Evolutionary conservation across 2,797 vertebrate genomes (phyloP).

Genomic region (Tangara arthus): DNA sequence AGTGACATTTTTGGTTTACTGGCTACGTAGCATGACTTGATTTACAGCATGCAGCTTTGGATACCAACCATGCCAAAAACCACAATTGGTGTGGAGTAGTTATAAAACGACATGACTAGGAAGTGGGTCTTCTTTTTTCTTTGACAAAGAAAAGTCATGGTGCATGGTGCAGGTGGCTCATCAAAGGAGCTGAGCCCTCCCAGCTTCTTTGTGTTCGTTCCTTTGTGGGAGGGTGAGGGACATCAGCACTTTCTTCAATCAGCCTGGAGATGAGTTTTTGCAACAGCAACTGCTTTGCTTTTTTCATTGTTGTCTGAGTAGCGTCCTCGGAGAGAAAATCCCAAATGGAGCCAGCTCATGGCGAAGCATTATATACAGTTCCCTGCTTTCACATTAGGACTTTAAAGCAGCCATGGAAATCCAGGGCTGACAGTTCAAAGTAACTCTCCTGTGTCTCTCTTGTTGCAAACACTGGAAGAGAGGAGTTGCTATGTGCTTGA

Average conservation of each 20-base stretch:
- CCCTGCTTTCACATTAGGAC: background rate
- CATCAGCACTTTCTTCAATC: background rate
- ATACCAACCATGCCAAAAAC: background rate
- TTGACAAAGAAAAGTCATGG: background rate
- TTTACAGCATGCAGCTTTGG: background rate
- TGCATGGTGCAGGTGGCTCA: background rate
- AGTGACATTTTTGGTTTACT: background rate
- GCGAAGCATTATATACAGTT: background rate
- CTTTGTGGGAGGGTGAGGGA: background rate
- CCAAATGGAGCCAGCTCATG: background rate
- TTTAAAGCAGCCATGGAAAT: background rate
- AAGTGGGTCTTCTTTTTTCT: background rate
- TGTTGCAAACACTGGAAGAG: background rate
- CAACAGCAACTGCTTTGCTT: background rate
- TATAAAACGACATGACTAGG: background rate
- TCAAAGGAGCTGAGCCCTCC: accelerated
- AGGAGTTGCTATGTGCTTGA: background rate
- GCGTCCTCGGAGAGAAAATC: background rate
- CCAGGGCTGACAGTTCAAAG: background rate
- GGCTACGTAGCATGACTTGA: background rate
- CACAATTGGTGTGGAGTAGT: background rate
- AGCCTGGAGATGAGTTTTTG: background rate
- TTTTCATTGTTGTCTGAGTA: background rate
- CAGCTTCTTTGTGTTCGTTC: background rate
- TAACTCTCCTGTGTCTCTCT: background rate